A percentile compares a stretch with the other conserved stretches of the same genome.
These are phyloP conservation scores for Axis porcinus DNA, from an alignment of 2,113 vertebrate species.

Conservation along the genomic window DNA sequence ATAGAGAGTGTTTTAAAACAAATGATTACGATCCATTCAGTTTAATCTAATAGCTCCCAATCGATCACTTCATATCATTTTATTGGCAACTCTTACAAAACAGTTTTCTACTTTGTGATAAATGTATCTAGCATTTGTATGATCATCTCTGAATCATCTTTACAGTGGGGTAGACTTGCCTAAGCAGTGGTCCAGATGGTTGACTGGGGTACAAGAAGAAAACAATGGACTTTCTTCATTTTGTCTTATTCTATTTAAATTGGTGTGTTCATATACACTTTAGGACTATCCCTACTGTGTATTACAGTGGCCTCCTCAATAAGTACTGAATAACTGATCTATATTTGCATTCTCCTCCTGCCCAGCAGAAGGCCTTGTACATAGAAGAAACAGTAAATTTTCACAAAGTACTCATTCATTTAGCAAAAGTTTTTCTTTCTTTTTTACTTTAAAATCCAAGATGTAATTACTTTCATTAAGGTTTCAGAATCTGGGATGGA, in stretches of 20 bases:
- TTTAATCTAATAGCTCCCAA: background rate
- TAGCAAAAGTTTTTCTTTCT: background rate
- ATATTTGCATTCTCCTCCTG: background rate
- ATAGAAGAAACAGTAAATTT: background rate
- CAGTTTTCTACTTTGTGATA: background rate
- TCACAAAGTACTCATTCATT: background rate
- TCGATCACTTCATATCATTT: background rate
- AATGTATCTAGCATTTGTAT: background rate
- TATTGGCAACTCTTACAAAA: background rate
- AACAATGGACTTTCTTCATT: background rate
- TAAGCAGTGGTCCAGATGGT: background rate
- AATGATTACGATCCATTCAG: background rate
- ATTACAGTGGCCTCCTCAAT: background rate
- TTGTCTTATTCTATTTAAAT: background rate
- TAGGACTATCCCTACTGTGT: background rate
- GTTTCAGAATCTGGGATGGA: background rate
- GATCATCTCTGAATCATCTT: background rate
- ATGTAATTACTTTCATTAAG: background rate
- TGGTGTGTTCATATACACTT: background rate
- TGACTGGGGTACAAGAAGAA: background rate
- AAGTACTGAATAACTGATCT: background rate
- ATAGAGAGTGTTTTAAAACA: background rate
- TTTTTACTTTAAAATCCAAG: background rate
- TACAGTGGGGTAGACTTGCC: background rate
- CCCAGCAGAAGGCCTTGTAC: background rate